Evolutionary conservation across 2,888 invertebrate species (phyloP), one percentile per base, ranked within the genome.

Genomic region (Cephonodes hylas): DNA sequence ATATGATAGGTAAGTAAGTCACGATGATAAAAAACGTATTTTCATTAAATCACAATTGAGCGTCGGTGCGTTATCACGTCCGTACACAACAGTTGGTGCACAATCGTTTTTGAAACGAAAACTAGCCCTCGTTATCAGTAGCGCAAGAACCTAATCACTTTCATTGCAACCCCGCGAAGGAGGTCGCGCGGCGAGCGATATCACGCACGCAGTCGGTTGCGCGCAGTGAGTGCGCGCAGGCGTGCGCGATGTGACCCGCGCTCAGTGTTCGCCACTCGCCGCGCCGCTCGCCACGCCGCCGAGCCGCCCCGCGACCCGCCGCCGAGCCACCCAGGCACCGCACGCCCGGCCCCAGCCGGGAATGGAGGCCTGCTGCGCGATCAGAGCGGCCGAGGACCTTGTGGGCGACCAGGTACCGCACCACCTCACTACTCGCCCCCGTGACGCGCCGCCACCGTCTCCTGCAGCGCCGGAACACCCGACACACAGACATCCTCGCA

Each of bases 351-450:
- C 76, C 72, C 75, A 72, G 86, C 87, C 89, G 89, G 90, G 90
- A 75, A 91, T 91, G 91, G 91, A 91, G 89, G 80, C 89, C 88
- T 91, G 90, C 84, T 86, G 86, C 81, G 84, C 86, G 79, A 83
- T 85, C 84, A 84, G 80, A 84, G 83, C 86, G 84, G 87, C 85
- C 84, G 91, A 91, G 89, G 89, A 91, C 86, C 86, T 88, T 74
- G 85, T 82, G 88, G 91, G 91, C 83, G 91, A 91, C 89, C 91
- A 91, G 91, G 91, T 91, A 89, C 84, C 64, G 60, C 67, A 63
- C 44, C 45, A 42, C 46, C 61, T 53, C 46, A 42, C 61, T 58
- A 45, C 67, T 58, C 59, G 62, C 60, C 64, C 57, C 18, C 42
- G 59, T 42, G 61, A 45, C 53, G 46, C 58, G 45, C 53, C 42